A percentile compares a stretch with the other conserved stretches of the same genome.
Evolutionary conservation across 2,888 invertebrate species (phyloP).

Genomic region (Apocheima hispidaria): DNA sequence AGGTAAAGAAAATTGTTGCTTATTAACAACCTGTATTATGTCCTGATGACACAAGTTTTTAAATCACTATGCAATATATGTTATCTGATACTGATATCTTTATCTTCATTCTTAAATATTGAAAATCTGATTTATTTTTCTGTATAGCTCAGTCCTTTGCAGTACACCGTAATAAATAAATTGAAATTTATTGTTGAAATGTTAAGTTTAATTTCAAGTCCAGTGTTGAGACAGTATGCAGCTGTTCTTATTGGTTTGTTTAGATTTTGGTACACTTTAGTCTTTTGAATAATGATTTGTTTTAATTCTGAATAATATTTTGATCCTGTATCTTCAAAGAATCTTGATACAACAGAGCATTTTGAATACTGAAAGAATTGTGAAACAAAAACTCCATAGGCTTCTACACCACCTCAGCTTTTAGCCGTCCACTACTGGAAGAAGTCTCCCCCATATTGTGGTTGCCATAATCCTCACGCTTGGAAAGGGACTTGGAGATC

Average conservation of each 20-base stretch:
- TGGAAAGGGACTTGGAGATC: too few species aligned
- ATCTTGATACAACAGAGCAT: too few species aligned
- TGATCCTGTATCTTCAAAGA: too few species aligned
- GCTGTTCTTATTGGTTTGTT: constrained; percentile 27
- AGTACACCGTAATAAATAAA: background rate
- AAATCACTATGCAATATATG: constrained; percentile 2
- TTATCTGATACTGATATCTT: constrained; percentile 7
- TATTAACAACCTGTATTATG: background rate
- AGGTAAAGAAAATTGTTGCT: background rate
- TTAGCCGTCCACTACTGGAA: too few species aligned
- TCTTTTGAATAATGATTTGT: background rate
- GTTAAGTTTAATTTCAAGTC: constrained; percentile 13
- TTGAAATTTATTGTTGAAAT: constrained; percentile 1
- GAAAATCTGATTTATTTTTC: background rate
- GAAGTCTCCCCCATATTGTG: too few species aligned
- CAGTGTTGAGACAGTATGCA: constrained; percentile 27
- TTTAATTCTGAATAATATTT: too few species aligned
- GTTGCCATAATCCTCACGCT: too few species aligned
- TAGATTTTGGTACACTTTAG: background rate
- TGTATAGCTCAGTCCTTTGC: background rate
- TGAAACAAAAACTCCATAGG: too few species aligned
- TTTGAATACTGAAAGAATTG: too few species aligned
- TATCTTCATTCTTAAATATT: constrained; percentile 3
- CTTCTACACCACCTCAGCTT: too few species aligned
- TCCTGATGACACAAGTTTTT: background rate